phyloP scores from a whole-genome alignment of 2,113 vertebrate species.

The Oostethus manadensis region DNA sequence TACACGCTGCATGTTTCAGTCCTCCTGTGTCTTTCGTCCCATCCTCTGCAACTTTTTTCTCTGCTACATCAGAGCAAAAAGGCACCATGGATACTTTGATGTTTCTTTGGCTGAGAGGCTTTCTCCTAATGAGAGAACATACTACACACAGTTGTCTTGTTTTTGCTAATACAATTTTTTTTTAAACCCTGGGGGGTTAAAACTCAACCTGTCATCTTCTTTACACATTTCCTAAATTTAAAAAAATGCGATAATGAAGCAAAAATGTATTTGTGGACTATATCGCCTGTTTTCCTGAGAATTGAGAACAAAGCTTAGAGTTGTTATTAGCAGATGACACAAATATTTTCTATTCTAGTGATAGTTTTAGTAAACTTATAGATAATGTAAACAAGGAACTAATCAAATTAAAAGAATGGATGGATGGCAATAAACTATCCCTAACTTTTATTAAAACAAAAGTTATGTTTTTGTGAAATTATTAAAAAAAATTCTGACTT shows the following conservation, averaged over 20 bases:
- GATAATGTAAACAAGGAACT: too few species aligned
- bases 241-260: not conserved
- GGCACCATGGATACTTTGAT: slow-evolving; percentile 56
- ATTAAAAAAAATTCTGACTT: too few species aligned
- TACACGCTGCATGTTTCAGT: slow-evolving; percentile 53
- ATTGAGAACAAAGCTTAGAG: slow-evolving; percentile 32
- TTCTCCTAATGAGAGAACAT: slow-evolving; percentile 57
- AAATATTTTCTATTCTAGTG: too few species aligned
- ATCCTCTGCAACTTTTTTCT: slow-evolving; percentile 40
- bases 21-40: slow-evolving; percentile 48
- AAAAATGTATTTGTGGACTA: not conserved
- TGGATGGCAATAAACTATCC: too few species aligned
- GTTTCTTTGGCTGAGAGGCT: slow-evolving; percentile 59
- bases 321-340: too few species aligned
- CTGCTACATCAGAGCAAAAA: slow-evolving; percentile 49
- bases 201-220: too few species aligned
- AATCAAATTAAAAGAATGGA: too few species aligned
- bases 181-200: too few species aligned
- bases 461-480: too few species aligned
- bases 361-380: too few species aligned
- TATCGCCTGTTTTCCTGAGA: slow-evolving; percentile 26
- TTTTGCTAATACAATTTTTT: slow-evolving; percentile 22
- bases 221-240: too few species aligned
- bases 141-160: slow-evolving; percentile 39
- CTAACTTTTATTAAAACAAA: too few species aligned